Percentiles rank a stretch among this genome's conserved stretches.
Evolutionary conservation across 2,797 vertebrate species (phyloP).

Genomic region (Florisuga fusca): DNA sequence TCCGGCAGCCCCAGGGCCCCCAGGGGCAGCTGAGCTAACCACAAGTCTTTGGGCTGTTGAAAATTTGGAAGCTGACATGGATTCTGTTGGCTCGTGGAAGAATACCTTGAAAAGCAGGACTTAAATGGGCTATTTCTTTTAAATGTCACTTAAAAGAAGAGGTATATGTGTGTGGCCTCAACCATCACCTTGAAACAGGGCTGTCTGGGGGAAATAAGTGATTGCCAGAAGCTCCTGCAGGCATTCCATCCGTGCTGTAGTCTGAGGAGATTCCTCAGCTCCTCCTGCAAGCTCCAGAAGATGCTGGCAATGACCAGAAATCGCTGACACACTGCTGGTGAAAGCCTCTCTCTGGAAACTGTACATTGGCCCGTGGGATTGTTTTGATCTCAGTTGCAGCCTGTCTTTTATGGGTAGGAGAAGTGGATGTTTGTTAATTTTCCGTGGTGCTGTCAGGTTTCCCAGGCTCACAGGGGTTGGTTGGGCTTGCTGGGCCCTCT

Average conservation of each 20-base stretch:
- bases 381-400: not conserved
- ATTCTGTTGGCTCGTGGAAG: not conserved
- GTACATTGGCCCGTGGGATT: rapidly evolving
- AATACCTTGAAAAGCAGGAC: not conserved
- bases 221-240: not conserved
- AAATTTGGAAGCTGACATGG: not conserved
- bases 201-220: not conserved
- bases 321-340: not conserved
- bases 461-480: not conserved
- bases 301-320: not conserved
- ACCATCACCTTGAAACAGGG: not conserved
- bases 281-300: not conserved
- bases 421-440: not conserved
- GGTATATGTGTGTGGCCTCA: not conserved
- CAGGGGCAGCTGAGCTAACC: not conserved
- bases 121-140: not conserved
- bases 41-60: not conserved
- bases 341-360: not conserved
- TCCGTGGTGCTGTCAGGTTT: not conserved
- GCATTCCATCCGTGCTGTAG: not conserved
- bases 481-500: not conserved
- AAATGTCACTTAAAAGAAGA: not conserved
- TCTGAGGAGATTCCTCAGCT: not conserved
- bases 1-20: not conserved
- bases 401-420: not conserved